Conservation (phyloP, 2,888 invertebrate genomes). For the Acrobasis consociella region DNA sequence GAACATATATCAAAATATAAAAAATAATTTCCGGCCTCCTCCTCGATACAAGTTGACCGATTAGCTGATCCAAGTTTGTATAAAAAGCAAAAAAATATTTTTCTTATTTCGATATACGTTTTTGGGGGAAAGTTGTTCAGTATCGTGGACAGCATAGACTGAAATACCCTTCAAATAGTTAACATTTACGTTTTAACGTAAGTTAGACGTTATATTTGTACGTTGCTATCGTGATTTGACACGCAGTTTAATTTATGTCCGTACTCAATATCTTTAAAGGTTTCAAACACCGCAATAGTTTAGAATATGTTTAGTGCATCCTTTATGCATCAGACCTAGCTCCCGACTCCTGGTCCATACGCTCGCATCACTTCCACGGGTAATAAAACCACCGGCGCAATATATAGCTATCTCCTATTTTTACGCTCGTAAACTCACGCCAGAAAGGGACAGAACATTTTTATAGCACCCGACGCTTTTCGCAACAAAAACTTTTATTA, state of each 20-base stretch:
- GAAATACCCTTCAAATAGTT: too few relatives aligned
- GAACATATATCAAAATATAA: too few relatives aligned
- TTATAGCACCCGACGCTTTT: slow-evolving; percentile 71
- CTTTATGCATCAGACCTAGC: slow-evolving; percentile 34
- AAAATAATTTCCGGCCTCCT: too few relatives aligned
- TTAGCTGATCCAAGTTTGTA: too few relatives aligned
- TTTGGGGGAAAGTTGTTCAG: too few relatives aligned
- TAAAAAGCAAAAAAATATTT: too few relatives aligned
- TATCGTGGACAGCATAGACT: too few relatives aligned
- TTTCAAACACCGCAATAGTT: neutral
- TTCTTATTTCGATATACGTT: too few relatives aligned
- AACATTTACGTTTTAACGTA: too few relatives aligned
- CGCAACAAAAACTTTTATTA: slow-evolving; percentile 79
- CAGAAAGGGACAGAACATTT: slow-evolving; percentile 64
- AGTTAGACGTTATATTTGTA: too few relatives aligned
- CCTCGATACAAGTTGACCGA: too few relatives aligned
- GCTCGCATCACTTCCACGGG: slow-evolving; percentile 52
- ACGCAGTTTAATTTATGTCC: neutral
- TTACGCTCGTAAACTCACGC: slow-evolving; percentile 67
- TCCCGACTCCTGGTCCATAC: slow-evolving; percentile 34
- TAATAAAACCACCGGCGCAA: slow-evolving; percentile 71
- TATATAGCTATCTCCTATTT: slow-evolving; percentile 72
- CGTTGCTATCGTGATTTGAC: neutral
- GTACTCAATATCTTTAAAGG: neutral
- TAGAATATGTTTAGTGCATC: slow-evolving; percentile 17